phyloP scores from a whole-genome alignment of 1,140 invertebrate species.

The Notospermus geniculatus region DNA sequence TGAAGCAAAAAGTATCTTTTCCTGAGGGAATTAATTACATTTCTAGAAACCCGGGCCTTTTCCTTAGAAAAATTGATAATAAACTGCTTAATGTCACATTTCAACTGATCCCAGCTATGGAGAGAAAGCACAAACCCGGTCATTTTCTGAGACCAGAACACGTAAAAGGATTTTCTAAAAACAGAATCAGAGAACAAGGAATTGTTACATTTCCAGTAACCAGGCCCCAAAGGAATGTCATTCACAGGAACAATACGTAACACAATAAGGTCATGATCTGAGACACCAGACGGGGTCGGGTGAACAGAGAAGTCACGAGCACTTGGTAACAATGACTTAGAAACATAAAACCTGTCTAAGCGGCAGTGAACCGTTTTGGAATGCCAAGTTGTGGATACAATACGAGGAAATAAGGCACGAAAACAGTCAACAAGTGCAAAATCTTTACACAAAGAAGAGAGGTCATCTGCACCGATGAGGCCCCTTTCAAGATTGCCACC shows the following conservation, averaged over 20 bases:
- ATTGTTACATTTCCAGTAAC: conserved; percentile 30
- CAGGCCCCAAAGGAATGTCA: conserved; percentile 13
- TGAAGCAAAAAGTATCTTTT: not conserved
- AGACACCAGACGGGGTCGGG: not conserved
- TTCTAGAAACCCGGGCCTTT: conserved; percentile 16
- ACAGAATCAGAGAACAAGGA: not conserved
- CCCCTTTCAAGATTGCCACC: not conserved
- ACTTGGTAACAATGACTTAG: not conserved
- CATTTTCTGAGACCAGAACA: conserved; percentile 12
- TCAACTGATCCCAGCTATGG: conserved; percentile 17
- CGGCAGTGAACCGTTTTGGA: not conserved
- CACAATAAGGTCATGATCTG: conserved; percentile 9
- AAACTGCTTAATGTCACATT: conserved; percentile 4
- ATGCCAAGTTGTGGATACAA: conserved; percentile 2
- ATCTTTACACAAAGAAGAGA: no score
- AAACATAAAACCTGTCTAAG: conserved; percentile 18
- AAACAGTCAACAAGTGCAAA: conserved; percentile 7
- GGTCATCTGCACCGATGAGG: no score
- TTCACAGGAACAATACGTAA: not conserved
- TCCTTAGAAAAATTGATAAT: conserved; percentile 12
- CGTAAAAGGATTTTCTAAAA: conserved; percentile 10
- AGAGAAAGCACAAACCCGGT: conserved; percentile 23
- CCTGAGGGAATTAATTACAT: not conserved
- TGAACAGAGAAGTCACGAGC: not conserved
- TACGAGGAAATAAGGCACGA: not conserved